Evolutionary conservation across 2,113 vertebrate genomes (phyloP).

Genomic region (Castor canadensis): DNA sequence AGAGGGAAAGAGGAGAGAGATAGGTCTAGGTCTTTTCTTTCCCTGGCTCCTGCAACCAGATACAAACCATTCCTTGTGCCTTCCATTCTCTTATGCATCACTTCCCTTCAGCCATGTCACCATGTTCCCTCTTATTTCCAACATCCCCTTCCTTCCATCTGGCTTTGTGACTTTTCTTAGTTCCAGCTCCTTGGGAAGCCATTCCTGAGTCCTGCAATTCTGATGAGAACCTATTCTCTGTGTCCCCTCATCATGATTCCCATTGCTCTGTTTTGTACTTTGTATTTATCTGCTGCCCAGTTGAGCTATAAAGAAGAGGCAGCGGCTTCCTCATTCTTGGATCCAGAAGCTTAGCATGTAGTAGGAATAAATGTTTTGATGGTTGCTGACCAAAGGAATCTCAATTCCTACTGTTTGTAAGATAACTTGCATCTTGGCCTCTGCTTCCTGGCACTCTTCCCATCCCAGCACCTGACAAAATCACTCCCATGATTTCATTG

Average conservation of each 20-base stretch:
- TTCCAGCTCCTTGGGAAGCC: background rate
- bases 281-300: background rate
- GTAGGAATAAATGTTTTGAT: background rate
- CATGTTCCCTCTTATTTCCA: background rate
- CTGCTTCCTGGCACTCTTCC: background rate
- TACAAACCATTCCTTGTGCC: fast-evolving
- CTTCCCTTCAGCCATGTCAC: fast-evolving
- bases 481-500: background rate
- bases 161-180: background rate
- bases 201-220: background rate
- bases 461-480: too few species aligned
- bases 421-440: background rate
- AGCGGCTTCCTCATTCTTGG: background rate
- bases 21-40: background rate
- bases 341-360: background rate
- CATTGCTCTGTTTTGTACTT: background rate
- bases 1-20: background rate
- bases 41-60: background rate
- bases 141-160: background rate
- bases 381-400: background rate
- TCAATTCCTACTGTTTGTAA: background rate
- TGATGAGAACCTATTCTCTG: background rate
- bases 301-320: background rate
- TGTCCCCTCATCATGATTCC: fast-evolving
- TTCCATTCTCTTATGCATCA: background rate